A percentile compares a stretch with the other conserved stretches of the same genome.
phyloP scores from a whole-genome alignment of 2,888 invertebrate species.

The Allacma fusca region DNA sequence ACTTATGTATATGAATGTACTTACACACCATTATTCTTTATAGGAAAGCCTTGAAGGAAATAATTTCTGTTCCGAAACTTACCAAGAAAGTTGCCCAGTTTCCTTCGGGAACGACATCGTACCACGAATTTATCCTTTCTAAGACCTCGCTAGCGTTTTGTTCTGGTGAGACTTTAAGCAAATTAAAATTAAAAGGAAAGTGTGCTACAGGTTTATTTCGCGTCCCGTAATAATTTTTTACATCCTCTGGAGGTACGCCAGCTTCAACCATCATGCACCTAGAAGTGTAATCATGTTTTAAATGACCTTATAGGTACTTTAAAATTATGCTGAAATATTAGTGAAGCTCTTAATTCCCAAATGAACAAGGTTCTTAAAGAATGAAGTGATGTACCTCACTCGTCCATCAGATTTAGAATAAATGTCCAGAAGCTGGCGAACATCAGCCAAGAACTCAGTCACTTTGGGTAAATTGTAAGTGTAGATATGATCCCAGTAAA shows the following conservation, averaged over 20 bases:
- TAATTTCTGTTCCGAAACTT: slow-evolving; percentile 39
- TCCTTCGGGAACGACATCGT: slow-evolving; percentile 64
- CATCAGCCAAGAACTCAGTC: slow-evolving; percentile 71
- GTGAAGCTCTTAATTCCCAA: too few relatives aligned
- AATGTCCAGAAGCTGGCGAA: slow-evolving; percentile 71
- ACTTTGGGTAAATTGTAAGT: slow-evolving; percentile 73
- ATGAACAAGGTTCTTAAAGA: slow-evolving; percentile 7
- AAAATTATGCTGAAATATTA: too few relatives aligned
- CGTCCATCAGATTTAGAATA: slow-evolving; percentile 66
- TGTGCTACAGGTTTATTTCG: slow-evolving; percentile 58
- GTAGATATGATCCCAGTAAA: slow-evolving; percentile 72
- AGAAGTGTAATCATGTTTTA: background rate
- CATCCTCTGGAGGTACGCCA: background rate
- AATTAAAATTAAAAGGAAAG: slow-evolving; percentile 63
- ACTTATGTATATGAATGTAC: too few relatives aligned
- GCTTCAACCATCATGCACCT: slow-evolving; percentile 33
- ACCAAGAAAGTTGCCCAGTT: slow-evolving; percentile 64
- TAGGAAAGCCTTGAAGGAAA: too few relatives aligned
- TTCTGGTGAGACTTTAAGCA: slow-evolving; percentile 40
- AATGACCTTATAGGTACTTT: too few relatives aligned
- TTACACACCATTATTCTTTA: too few relatives aligned
- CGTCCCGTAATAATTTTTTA: slow-evolving; percentile 28
- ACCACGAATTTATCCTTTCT: slow-evolving; percentile 72
- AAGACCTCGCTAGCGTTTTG: slow-evolving; percentile 67
- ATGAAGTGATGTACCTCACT: slow-evolving; percentile 50